Evolutionary conservation across 2,113 vertebrate species (phyloP).

Genomic region (Raja brachyura): DNA sequence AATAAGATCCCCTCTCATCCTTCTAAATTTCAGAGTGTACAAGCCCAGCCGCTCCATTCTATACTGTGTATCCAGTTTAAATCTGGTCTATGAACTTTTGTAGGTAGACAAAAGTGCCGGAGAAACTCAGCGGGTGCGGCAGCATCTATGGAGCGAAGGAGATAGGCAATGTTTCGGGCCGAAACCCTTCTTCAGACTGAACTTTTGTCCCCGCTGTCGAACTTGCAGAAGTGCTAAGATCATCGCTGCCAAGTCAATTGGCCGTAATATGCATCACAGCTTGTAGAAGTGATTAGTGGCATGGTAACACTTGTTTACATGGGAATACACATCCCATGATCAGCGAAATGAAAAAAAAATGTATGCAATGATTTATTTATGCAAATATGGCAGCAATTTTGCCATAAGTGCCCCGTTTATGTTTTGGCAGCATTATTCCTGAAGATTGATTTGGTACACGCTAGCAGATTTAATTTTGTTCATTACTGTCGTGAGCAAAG

Average conservation of each 20-base stretch:
- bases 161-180: too few relatives aligned
- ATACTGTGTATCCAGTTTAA: too few relatives aligned
- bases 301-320: slow-evolving; percentile 12
- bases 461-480: neutral
- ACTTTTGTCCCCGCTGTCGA: neutral
- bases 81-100: neutral
- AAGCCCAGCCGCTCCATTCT: too few relatives aligned
- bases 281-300: neutral
- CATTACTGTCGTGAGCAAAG: neutral
- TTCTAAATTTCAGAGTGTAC: too few relatives aligned
- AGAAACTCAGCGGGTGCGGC: too few relatives aligned
- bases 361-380: slow-evolving; percentile 29
- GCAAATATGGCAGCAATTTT: slow-evolving; percentile 16
- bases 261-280: neutral
- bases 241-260: neutral
- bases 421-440: slow-evolving; percentile 22
- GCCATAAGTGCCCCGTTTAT: neutral
- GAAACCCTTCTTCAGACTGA: too few relatives aligned
- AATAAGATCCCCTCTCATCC: too few relatives aligned
- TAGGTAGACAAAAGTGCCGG: too few relatives aligned
- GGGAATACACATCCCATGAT: slow-evolving; percentile 13
- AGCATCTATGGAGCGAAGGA: too few relatives aligned
- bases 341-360: neutral
- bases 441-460: neutral
- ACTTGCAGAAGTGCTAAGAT: neutral